Evolutionary conservation across 2,888 invertebrate genomes (phyloP).

Genomic region (Melanophora roralis): DNA sequence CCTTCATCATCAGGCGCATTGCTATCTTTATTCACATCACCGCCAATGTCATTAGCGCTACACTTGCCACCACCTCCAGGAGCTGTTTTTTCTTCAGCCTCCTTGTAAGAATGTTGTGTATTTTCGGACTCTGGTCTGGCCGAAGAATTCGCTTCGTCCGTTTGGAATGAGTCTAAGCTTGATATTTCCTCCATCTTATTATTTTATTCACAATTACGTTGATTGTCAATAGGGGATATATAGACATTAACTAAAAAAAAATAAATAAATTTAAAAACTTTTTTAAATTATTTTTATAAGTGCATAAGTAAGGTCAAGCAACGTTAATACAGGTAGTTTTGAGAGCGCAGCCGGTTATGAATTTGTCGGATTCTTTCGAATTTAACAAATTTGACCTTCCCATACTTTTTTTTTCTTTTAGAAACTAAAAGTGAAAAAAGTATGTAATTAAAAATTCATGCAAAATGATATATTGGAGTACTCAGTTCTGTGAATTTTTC

Average conservation of each 20-base stretch:
- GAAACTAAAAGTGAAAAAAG: too few species aligned
- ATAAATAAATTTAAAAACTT: background rate
- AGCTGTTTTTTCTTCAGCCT: constrained; percentile 63
- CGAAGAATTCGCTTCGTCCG: constrained; percentile 69
- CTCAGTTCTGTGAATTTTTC: too few species aligned
- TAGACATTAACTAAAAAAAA: constrained; percentile 70
- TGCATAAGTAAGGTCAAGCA: too few species aligned
- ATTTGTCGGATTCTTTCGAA: too few species aligned
- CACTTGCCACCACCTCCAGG: background rate
- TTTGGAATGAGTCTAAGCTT: constrained; percentile 72
- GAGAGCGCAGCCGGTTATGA: too few species aligned
- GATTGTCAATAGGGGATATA: constrained; percentile 30
- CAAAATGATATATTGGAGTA: too few species aligned
- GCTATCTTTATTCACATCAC: constrained; percentile 56
- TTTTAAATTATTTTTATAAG: too few species aligned
- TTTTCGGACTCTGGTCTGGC: constrained; percentile 68
- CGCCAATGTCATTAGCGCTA: constrained; percentile 75
- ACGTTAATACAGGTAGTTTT: too few species aligned
- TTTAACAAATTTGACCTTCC: background rate
- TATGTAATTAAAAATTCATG: too few species aligned
- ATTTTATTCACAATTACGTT: constrained; percentile 30
- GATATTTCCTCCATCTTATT: constrained; percentile 74
- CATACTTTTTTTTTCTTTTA: background rate
- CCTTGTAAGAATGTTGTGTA: constrained; percentile 63
- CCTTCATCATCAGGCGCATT: constrained; percentile 54